These are phyloP conservation scores for Macropis europaea DNA, from an alignment of 2,888 invertebrate species.

Conservation along the genomic window DNA sequence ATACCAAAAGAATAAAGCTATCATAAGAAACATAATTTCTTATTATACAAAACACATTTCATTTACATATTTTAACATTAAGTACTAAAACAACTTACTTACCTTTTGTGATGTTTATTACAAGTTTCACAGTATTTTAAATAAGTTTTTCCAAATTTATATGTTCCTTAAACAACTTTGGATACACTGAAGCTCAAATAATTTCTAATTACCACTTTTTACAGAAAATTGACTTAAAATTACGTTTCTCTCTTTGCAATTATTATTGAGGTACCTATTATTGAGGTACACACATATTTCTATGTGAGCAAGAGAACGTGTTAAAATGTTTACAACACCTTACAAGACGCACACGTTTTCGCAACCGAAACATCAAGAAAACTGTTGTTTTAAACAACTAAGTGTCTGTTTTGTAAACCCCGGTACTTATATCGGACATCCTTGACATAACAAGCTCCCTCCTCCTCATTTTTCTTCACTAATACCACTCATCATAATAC, in stretches of 20 bases:
- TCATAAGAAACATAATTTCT: not conserved
- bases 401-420: conserved; percentile 52
- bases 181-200: not conserved
- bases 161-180: not conserved
- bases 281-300: not conserved
- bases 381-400: conserved; percentile 59
- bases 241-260: not conserved
- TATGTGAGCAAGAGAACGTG: not conserved
- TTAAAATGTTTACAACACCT: not conserved
- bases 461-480: conserved; percentile 43
- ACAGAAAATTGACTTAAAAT: not conserved
- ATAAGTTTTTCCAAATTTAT: not conserved
- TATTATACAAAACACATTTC: not conserved
- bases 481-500: conserved; percentile 23
- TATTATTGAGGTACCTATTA: not conserved
- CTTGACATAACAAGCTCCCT: conserved; percentile 61
- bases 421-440: conserved; percentile 59
- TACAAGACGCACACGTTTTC: not conserved
- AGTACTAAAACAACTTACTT: not conserved
- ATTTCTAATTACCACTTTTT: no score
- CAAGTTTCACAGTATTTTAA: not conserved
- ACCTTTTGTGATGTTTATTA: not conserved
- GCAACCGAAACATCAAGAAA: conserved; percentile 36
- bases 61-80: not conserved
- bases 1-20: not conserved